These are phyloP conservation scores for Brachionus sp. DNA, from an alignment of 1,140 invertebrate species.

Conservation along the genomic window DNA sequence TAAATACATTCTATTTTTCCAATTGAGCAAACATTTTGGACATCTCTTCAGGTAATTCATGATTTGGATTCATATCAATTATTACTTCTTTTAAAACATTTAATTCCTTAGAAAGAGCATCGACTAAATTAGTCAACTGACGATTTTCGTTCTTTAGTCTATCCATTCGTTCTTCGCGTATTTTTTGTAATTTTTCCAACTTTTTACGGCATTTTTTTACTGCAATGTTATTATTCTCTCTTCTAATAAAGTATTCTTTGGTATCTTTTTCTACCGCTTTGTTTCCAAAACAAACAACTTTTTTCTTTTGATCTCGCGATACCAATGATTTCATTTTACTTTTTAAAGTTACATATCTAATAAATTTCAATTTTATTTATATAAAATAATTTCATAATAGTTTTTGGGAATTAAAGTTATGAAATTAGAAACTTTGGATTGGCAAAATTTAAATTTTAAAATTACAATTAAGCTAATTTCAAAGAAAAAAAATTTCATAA, in stretches of 20 bases:
- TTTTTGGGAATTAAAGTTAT: background rate
- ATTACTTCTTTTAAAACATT: conserved; percentile 76
- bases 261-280: conserved; percentile 78
- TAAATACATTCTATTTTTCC: background rate
- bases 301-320: background rate
- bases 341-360: background rate
- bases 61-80: conserved; percentile 63
- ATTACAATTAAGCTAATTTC: background rate
- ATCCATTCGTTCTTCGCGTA: conserved; percentile 92
- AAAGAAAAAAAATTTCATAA: no score
- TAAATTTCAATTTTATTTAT: background rate
- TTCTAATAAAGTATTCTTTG: conserved; percentile 80
- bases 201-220: conserved; percentile 92
- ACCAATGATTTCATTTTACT: background rate
- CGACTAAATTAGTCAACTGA: conserved; percentile 81
- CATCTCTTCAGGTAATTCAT: background rate
- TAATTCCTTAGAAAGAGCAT: conserved; percentile 84
- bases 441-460: background rate
- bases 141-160: conserved; percentile 86
- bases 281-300: conserved; percentile 59
- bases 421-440: background rate
- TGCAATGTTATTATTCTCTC: conserved; percentile 88
- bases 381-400: background rate
- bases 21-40: background rate
- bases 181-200: conserved; percentile 83